Percentiles rank a stretch among this genome's conserved stretches.
These are phyloP conservation scores for Saturnia pavonia DNA, from an alignment of 2,888 invertebrate species.

Conservation along the genomic window DNA sequence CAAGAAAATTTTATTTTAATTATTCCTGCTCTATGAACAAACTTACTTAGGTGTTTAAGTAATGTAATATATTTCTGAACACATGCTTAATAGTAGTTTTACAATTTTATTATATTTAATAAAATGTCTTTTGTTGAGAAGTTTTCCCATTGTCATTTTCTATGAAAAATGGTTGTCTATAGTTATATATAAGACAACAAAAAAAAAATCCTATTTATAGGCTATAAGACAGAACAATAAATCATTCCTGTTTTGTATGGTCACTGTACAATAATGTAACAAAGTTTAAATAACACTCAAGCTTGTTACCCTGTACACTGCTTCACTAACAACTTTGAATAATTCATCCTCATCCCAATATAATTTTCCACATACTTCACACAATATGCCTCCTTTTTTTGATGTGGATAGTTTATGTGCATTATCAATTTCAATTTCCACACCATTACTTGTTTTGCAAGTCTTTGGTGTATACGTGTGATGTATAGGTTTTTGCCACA, in stretches of 20 bases:
- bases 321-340: conserved; percentile 49
- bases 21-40: not conserved
- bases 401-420: conserved; percentile 68
- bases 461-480: conserved; percentile 31
- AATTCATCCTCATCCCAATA: conserved; percentile 84
- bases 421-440: conserved; percentile 77
- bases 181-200: not conserved
- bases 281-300: conserved; percentile 26
- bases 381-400: conserved; percentile 84
- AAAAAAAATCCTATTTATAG: not conserved
- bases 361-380: conserved; percentile 88
- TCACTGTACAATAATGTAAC: conserved; percentile 1
- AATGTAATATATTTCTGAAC: not conserved
- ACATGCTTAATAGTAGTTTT: not conserved
- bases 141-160: not conserved
- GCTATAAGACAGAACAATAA: not conserved
- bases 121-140: not conserved
- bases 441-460: conserved; percentile 80
- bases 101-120: not conserved
- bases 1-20: not conserved
- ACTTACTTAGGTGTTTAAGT: not conserved
- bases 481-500: conserved; percentile 47
- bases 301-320: conserved; percentile 47
- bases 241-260: not conserved
- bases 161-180: not conserved